Evolutionary conservation across 2,888 invertebrate species (phyloP), one percentile per base, ranked within the genome.

Genomic region (Tenodera sinensis): DNA sequence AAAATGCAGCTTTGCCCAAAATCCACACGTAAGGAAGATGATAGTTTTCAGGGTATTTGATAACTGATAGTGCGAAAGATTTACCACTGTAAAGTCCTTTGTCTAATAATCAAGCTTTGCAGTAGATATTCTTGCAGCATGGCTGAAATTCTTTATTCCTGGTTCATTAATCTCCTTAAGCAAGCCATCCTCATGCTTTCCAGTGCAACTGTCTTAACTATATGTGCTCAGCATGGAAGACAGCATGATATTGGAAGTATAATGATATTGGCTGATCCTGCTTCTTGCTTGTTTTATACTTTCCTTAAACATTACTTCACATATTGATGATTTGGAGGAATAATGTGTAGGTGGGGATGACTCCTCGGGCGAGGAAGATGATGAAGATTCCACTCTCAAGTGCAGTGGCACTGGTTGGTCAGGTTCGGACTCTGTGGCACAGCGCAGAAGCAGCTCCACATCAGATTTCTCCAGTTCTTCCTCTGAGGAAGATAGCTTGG

Each of bases 301-400:
- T 34, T 34, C 25, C 42, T 34, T 85, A 8, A 30, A 27, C 84
- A 27, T 85, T 47, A 85, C 47, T n/a, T n/a, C n/a, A 42, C 25
- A 7, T 34, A 25, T 88, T 7, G 27, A 20, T 28, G 28, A 88
- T 88, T 83, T 83, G 27, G 30, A 20, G 71, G 83, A 27, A 25
- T 88, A 84, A 83, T 83, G 85, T 91, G 54, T 90, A 91, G 92
- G 92, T 90, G 92, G 94, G 91, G 4, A 71, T 71, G 95, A 95
- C 92, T 95, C 95, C 92, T 95, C 95, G 92, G 95, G 95, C 93
- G 94, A 95, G 90, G 95, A 95, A 92, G 94, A 93, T 89, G 95
- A 93, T 89, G 91, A 93, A 89, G 91, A 93, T 89, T 93, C 95
- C 88, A 95, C 95, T 90, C 93, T 95, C 92, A 95, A 95, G 93